Conservation (phyloP, 2,113 vertebrate species). For the Dromaius novaehollandiae region DNA sequence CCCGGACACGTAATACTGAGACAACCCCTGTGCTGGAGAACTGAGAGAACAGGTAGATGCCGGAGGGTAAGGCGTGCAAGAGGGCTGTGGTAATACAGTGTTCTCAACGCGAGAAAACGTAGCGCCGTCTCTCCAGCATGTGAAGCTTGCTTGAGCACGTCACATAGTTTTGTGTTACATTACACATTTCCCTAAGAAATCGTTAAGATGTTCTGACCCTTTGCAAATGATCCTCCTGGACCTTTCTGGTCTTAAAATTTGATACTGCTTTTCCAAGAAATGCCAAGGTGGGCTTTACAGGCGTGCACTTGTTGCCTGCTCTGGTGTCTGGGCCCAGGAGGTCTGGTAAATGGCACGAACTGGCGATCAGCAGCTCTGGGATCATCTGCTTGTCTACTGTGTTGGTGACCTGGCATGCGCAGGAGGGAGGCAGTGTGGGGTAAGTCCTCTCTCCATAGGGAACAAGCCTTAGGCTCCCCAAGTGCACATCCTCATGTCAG, state of each 20-base stretch:
- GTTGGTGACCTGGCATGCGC: background rate
- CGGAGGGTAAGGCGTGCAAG: background rate
- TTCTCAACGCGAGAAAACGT: background rate
- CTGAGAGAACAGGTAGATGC: background rate
- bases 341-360: background rate
- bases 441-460: background rate
- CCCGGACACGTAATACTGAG: background rate
- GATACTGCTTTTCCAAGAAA: background rate
- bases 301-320: accelerated
- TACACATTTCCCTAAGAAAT: background rate
- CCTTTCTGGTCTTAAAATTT: background rate
- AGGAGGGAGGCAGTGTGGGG: background rate
- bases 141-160: background rate
- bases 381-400: background rate
- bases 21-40: background rate
- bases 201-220: background rate
- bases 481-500: background rate
- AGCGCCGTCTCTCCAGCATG: background rate
- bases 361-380: background rate
- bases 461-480: accelerated
- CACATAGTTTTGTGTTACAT: accelerated
- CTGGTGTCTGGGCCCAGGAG: background rate
- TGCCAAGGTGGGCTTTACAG: accelerated
- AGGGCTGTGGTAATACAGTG: background rate
- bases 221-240: background rate